These are phyloP conservation scores for Eubasilissa splendida DNA, from an alignment of 2,888 invertebrate species.

Conservation along the genomic window DNA sequence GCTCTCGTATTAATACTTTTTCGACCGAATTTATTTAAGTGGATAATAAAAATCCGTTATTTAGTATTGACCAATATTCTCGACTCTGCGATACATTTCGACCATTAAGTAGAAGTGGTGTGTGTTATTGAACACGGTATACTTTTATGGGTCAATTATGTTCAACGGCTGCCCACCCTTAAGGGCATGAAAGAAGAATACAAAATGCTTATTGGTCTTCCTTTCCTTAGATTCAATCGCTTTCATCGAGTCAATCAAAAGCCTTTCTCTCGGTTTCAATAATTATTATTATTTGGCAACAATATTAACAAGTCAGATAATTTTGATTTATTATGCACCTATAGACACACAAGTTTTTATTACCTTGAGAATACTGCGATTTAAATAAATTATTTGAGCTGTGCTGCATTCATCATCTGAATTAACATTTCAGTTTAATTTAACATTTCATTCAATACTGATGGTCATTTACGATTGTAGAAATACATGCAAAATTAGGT, in stretches of 20 bases:
- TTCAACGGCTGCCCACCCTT: not conserved
- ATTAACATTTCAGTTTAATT: no score
- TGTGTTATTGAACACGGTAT: not conserved
- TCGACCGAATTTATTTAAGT: not conserved
- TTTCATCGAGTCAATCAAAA: not conserved
- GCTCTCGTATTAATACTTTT: not conserved
- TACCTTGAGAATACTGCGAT: no score
- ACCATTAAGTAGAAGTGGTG: not conserved
- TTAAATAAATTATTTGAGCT: no score
- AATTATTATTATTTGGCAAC: constrained; percentile 7
- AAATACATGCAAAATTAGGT: no score
- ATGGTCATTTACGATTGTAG: no score
- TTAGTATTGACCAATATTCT: not conserved
- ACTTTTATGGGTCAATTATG: constrained; percentile 29
- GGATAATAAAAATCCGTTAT: not conserved
- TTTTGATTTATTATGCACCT: no score
- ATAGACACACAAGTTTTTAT: no score
- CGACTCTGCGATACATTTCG: constrained; percentile 3
- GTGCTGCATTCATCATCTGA: no score
- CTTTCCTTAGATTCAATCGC: constrained; percentile 2
- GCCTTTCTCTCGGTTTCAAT: no score
- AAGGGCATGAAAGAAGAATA: not conserved
- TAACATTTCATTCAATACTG: no score
- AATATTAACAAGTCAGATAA: not conserved
- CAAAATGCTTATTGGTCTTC: constrained; percentile 19